Base-by-base conservation (phyloP, 2,888 invertebrate genomes). In the Sinentomon sp. region DNA sequence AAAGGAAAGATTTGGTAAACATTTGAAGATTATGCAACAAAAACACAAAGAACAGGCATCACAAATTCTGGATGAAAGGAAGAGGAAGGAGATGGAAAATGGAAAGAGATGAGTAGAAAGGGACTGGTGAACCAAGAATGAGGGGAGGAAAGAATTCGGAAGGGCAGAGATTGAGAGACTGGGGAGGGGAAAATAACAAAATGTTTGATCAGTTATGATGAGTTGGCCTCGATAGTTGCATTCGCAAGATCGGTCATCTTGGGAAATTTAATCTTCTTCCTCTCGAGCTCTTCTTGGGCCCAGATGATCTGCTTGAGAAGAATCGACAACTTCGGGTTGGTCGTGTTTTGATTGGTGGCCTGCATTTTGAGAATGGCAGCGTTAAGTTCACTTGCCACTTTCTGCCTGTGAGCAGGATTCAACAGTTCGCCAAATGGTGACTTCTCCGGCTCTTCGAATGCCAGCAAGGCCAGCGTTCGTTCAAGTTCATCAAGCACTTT, bases 311-410 rank as follows among this genome's bases (percentile, higher is more conserved):
- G 64, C 53, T 87, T 80, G 9, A 94, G 59, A 12, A 92, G 61
- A 47, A 76, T 82, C 48, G 83, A 82, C 35, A 94, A 61, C 51
- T 85, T 76, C 3, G 89, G 85, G 36, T 78, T 76, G 2, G 80
- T 82, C 30, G 75, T 71, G 50, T 83, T 80, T 50, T 75, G 71
- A 47, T 83, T 77, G n/a, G n/a, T n/a, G n/a, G n/a, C n/a, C 52
- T 92, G 87, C 59, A 76, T 75, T 51, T 83, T 78, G 33, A 94
- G 58, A 45, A 94, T 87, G n/a, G 92, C 89, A 30, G 89, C 82
- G 56, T 94, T 94, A 13, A 94, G 62, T 59, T 92, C 89, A 58
- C 87, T 87, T 16, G 92, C 92, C 49, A 92, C 76, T 62, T 83
- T 83, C 56, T 92, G 89, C 46, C 92, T 63, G 49, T 94, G 89